Evolutionary conservation across 2,797 vertebrate genomes (phyloP), one percentile per base, ranked within the genome.

Genomic region (Vultur gryphus): DNA sequence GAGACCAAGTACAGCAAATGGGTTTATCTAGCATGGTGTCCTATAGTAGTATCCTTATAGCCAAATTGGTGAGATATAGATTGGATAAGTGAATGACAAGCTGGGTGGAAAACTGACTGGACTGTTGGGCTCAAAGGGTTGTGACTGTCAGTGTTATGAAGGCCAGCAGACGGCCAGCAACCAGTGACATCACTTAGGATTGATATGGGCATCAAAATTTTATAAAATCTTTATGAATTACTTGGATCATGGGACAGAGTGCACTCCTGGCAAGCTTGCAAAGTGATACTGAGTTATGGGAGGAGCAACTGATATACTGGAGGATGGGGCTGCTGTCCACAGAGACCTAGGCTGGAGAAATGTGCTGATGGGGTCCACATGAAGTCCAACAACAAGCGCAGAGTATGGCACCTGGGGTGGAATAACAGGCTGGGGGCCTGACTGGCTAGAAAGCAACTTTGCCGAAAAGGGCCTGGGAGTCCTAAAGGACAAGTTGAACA

Each of bases 191-290:
- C 11, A 7, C 16, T 59, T n/a, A 31, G 18, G 77, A 46, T 19
- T 24, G 24, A 46, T 44, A n/a, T 6, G 14, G 39, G 13, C 1
- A 3, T 69, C 35, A 57, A 55, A 43, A 44, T 37, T 64, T 57
- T 35, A 16, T 13, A 76, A 44, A 14, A 16, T 13, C 25, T 51
- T 76, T 28, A 57, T 31, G 28, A 39, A 49, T 51, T 10, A 46
- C 49, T 43, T 55, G 33, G 41, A 15, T 28, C 13, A 62, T 17
- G 7, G 41, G 23, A 51, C 16, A 49, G 23, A 64, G 51, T 18
- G 8, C 10, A 10, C 19, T 33, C 16, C 35, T 1, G 2, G 20
- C 8, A 57, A 44, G 16, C 39, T 26, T 87, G 62, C 0, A 2
- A 86, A n/a, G 39, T 0, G 0, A 39, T 64, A 35, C 13, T 25